Conservation (phyloP, 2,888 invertebrate species). For the Microctonus hyperodae region DNA sequence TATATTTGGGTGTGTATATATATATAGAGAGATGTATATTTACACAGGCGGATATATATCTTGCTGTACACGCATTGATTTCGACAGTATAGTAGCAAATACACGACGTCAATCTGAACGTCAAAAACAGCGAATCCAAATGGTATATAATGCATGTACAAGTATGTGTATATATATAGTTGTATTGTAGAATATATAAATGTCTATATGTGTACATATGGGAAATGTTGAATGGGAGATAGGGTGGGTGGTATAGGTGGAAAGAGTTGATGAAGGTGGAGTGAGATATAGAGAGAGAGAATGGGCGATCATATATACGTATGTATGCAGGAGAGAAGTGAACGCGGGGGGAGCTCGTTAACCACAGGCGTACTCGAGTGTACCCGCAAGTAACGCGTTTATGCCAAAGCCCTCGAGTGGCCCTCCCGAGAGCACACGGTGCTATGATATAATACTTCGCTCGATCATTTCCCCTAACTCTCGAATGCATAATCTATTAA, state of each 20-base stretch:
- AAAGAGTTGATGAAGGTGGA: no score
- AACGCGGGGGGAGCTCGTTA: constrained; percentile 52
- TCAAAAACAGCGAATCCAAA: constrained; percentile 23
- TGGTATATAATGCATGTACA: constrained; percentile 6
- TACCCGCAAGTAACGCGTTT: constrained; percentile 54
- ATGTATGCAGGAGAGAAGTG: no score
- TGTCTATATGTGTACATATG: constrained; percentile 2
- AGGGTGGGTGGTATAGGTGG: constrained; percentile 26
- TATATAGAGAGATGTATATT: background rate
- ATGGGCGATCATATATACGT: no score
- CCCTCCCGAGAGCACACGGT: constrained; percentile 13
- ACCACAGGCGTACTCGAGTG: constrained; percentile 58
- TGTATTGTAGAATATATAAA: background rate
- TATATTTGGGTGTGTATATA: background rate
- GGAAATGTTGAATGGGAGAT: constrained; percentile 21
- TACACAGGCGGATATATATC: background rate
- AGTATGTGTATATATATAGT: background rate
- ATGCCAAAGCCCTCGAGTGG: constrained; percentile 51
- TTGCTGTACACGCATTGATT: background rate
- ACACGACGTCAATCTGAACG: constrained; percentile 16
- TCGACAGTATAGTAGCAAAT: background rate
- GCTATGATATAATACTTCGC: constrained; percentile 19
- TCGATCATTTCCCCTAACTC: constrained; percentile 23
- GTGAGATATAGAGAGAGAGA: background rate
- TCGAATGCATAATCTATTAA: constrained; percentile 29